Percentiles rank a stretch among this genome's conserved stretches.
phyloP scores from a whole-genome alignment of 2,888 invertebrate genomes.

The Alsophila aescularia region DNA sequence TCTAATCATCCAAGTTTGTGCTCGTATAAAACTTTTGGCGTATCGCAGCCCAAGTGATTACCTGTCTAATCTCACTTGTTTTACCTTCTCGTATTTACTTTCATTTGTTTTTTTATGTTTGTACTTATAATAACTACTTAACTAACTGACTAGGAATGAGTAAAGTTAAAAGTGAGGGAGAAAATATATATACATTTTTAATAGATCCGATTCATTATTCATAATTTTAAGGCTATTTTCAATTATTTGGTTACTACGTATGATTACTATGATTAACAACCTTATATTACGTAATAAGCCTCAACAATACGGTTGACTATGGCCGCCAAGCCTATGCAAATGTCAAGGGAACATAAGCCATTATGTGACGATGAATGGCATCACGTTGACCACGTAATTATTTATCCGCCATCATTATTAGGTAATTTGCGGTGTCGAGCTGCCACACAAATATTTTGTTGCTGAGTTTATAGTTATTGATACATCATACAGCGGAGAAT shows the following conservation, averaged over 20 bases:
- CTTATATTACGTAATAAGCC: background rate
- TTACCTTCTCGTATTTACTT: constrained; percentile 7
- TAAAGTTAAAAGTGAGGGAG: no score
- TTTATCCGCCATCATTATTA: constrained; percentile 13
- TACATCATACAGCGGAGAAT: no score
- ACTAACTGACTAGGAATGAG: no score
- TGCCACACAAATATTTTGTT: background rate
- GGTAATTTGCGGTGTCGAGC: constrained; percentile 13
- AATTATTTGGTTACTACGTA: background rate
- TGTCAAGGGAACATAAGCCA: constrained; percentile 14
- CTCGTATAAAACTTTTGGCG: constrained; percentile 29
- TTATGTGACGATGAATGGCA: constrained; percentile 18
- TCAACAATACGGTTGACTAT: constrained; percentile 2
- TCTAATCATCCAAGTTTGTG: constrained; percentile 37
- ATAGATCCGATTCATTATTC: no score
- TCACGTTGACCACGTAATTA: constrained; percentile 17
- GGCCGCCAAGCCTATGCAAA: constrained; percentile 17
- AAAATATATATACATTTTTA: no score
- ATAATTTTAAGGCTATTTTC: no score
- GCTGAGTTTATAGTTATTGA: no score
- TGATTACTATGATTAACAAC: background rate
- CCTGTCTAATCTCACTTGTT: constrained; percentile 24
- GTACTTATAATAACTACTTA: no score
- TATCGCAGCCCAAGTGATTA: constrained; percentile 25
- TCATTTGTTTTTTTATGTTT: background rate